phyloP scores from a whole-genome alignment of 2,113 vertebrate species.

The Silurus asotus region DNA sequence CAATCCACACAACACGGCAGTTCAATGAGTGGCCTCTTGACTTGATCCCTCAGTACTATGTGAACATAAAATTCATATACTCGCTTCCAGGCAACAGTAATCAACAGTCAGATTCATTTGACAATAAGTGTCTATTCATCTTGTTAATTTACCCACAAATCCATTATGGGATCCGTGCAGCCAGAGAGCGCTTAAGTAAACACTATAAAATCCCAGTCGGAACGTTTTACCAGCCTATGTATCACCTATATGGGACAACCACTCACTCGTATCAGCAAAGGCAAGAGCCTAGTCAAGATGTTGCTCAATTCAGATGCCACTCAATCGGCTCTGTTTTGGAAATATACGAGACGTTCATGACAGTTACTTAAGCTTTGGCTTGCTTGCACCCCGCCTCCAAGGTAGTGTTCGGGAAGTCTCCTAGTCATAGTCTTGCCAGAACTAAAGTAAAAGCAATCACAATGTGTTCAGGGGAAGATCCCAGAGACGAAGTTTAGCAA shows the following conservation, averaged over 20 bases:
- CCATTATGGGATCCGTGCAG: conserved; percentile 46
- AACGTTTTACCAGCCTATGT: conserved; percentile 35
- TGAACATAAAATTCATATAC: conserved; percentile 12
- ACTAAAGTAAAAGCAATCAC: not conserved
- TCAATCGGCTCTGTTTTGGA: conserved; percentile 18
- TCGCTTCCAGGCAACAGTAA: conserved; percentile 29
- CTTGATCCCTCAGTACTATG: not conserved
- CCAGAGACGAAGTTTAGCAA: not conserved
- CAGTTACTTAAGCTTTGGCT: not conserved
- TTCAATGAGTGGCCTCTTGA: not conserved
- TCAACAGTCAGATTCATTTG: conserved; percentile 48
- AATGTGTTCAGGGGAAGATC: not conserved
- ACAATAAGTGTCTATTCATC: conserved; percentile 50
- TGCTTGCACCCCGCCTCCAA: not conserved
- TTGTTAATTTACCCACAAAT: conserved; percentile 51
- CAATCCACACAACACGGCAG: not conserved
- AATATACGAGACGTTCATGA: conserved; percentile 16
- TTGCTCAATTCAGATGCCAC: conserved; percentile 16
- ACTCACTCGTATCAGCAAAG: conserved; percentile 12
- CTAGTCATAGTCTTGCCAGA: not conserved
- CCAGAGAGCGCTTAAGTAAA: conserved; percentile 43
- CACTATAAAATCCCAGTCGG: conserved; percentile 40
- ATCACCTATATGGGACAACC: conserved; percentile 47
- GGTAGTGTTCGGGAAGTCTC: not conserved
- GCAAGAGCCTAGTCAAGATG: conserved; percentile 29